Evolutionary conservation across 2,888 invertebrate species (phyloP).

Genomic region (Autographa pulchrina): DNA sequence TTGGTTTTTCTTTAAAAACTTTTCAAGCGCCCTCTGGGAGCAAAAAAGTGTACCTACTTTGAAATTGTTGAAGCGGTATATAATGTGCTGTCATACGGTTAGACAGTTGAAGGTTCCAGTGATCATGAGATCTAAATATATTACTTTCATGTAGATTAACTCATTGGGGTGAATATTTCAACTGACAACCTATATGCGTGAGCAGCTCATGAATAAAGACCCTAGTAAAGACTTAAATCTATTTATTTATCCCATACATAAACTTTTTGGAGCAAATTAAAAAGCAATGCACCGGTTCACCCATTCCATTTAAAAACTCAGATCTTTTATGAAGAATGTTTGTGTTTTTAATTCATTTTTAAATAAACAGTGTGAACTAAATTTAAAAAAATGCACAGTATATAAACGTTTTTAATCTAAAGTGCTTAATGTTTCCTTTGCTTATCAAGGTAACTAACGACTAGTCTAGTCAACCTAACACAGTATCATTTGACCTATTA

Average conservation of each 20-base stretch:
- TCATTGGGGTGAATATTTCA: background rate
- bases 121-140: constrained; percentile 4
- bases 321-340: background rate
- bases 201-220: constrained; percentile 1
- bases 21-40: background rate
- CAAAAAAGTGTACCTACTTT: background rate
- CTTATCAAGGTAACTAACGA: constrained; percentile 3
- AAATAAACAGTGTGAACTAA: too few species aligned
- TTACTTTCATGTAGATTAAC: background rate
- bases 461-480: background rate
- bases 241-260: background rate
- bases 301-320: background rate
- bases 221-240: background rate
- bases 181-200: background rate
- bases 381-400: background rate
- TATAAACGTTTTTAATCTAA: background rate
- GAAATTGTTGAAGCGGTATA: background rate
- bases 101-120: constrained; percentile 4
- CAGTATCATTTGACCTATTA: background rate
- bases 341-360: background rate
- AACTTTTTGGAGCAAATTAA: background rate
- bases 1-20: background rate
- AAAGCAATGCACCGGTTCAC: background rate
- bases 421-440: background rate
- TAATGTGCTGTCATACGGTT: background rate